phyloP scores from a whole-genome alignment of 2,888 invertebrate species.

The Pycnomerus fuliginosus region DNA sequence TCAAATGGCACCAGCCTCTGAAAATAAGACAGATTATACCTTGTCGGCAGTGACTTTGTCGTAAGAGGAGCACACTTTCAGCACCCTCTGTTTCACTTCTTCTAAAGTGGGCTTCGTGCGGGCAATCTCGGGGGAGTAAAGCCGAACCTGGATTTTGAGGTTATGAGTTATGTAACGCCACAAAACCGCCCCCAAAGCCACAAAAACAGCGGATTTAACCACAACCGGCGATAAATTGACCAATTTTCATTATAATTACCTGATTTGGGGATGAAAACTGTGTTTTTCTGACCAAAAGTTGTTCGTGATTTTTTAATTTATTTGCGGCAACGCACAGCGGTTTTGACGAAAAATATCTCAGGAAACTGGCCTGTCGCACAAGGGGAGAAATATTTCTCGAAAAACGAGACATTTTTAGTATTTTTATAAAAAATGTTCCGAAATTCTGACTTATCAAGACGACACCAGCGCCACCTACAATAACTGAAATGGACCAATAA shows the following conservation, averaged over 20 bases:
- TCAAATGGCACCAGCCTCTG: constrained; percentile 66
- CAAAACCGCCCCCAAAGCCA: not conserved
- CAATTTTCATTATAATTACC: too few species aligned
- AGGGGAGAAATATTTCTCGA: constrained; percentile 34
- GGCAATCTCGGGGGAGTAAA: constrained; percentile 47
- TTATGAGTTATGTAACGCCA: constrained; percentile 32
- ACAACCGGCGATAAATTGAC: too few species aligned
- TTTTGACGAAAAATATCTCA: constrained; percentile 30
- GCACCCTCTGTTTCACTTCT: constrained; percentile 76
- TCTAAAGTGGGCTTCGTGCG: constrained; percentile 59
- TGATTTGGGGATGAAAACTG: constrained; percentile 3
- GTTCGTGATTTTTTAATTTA: constrained; percentile 18
- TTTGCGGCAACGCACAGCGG: constrained; percentile 31
- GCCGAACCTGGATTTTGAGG: constrained; percentile 33
- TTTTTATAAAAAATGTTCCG: too few species aligned
- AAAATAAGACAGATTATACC: constrained; percentile 60
- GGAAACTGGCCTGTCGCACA: constrained; percentile 27
- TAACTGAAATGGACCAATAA: too few species aligned
- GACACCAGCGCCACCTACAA: too few species aligned
- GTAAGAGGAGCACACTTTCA: constrained; percentile 84
- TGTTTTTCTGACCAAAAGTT: not conserved
- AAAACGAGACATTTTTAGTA: constrained; percentile 32
- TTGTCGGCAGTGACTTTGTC: constrained; percentile 86
- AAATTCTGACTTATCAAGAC: too few species aligned
- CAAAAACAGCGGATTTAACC: not conserved